Percentiles rank a stretch among this genome's conserved stretches.
phyloP scores from a whole-genome alignment of 2,113 vertebrate species.

The Carollia perspicillata region DNA sequence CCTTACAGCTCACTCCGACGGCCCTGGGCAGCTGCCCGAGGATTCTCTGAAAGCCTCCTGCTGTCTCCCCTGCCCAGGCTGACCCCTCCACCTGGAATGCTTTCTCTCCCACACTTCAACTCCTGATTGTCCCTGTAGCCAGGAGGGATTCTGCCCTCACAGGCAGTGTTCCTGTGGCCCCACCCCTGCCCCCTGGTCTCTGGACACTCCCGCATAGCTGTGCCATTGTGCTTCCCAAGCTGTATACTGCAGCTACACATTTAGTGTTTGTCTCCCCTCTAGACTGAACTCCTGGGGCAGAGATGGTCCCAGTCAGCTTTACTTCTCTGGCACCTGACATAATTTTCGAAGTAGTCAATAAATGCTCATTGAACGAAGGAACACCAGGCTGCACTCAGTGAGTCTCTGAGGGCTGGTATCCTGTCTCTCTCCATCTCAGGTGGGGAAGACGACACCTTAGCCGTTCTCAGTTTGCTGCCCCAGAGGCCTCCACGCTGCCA shows the following conservation, averaged over 20 bases:
- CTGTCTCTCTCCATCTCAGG: neutral
- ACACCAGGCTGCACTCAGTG: neutral
- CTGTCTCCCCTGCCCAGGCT: neutral
- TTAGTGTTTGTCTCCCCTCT: slow-evolving; percentile 1
- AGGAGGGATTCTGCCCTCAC: neutral
- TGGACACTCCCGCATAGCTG: neutral
- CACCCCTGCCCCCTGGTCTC: neutral
- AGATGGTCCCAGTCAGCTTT: slow-evolving; percentile 40
- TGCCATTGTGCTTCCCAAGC: neutral
- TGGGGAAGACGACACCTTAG: neutral
- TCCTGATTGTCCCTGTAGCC: neutral
- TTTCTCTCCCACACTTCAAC: neutral
- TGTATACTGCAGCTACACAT: neutral
- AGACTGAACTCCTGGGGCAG: slow-evolving; percentile 21
- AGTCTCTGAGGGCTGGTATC: neutral
- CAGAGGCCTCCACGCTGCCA: neutral
- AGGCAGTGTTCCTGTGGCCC: neutral
- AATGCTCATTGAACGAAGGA: slow-evolving; percentile 13
- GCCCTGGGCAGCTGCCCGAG: neutral
- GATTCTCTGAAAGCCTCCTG: neutral
- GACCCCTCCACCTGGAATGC: neutral
- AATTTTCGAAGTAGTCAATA: neutral
- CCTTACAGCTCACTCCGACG: neutral
- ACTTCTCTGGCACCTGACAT: slow-evolving; percentile 7
- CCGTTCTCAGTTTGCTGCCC: neutral